Evolutionary conservation across 2,113 vertebrate genomes (phyloP).

Genomic region (Rhinichthys klamathensis): DNA sequence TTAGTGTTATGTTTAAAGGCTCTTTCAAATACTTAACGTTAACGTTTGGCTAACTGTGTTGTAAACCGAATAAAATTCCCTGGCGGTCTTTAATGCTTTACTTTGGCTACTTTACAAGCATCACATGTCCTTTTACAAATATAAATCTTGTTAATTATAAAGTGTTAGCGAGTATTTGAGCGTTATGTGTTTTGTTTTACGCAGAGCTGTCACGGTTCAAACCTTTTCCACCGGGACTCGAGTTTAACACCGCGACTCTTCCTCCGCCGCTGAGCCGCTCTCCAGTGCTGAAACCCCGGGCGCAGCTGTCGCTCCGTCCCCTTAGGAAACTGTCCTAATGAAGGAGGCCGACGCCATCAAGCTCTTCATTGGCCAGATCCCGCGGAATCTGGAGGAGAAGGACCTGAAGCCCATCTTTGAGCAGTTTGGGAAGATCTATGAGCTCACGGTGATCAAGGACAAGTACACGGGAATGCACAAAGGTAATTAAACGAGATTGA

Average conservation of each 20-base stretch:
- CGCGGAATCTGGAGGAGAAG: slow-evolving; percentile 99
- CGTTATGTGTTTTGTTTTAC: neutral
- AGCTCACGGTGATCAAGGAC: slow-evolving; percentile 99
- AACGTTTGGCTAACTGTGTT: neutral
- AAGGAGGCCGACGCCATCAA: slow-evolving; percentile 99
- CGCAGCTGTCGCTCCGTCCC: slow-evolving; percentile 33
- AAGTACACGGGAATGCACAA: slow-evolving; percentile 99
- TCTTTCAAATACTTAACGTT: neutral
- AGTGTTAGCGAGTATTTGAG: neutral
- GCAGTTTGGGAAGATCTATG: slow-evolving; percentile 99
- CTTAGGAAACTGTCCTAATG: slow-evolving; percentile 85
- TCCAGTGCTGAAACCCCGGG: slow-evolving; percentile 43
- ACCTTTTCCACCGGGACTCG: slow-evolving; percentile 2
- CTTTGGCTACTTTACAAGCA: neutral
- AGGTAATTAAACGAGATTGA: slow-evolving; percentile 76
- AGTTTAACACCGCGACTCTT: slow-evolving; percentile 22
- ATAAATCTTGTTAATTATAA: neutral
- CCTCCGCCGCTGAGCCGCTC: slow-evolving; percentile 30
- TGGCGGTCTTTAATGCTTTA: neutral
- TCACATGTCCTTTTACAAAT: neutral
- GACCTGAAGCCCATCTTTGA: slow-evolving; percentile 99
- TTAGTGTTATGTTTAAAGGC: neutral
- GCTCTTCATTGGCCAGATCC: slow-evolving; percentile 99
- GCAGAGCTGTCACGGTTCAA: slow-evolving; percentile 27
- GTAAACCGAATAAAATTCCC: neutral